phyloP scores from a whole-genome alignment of 2,113 vertebrate genomes.

The Acrocephalus kingi region DNA sequence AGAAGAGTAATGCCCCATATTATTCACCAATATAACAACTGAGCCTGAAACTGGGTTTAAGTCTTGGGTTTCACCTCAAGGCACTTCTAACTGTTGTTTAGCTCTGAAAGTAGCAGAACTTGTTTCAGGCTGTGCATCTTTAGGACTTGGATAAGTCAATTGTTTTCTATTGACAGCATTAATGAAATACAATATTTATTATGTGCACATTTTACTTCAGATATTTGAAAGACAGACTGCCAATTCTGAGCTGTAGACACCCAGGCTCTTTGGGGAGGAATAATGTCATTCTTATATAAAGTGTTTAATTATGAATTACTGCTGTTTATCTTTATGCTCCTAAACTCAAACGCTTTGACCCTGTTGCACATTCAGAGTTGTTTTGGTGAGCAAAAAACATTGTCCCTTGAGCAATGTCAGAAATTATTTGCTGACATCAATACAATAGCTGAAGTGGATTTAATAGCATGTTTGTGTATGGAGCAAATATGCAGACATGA shows the following conservation, averaged over 20 bases:
- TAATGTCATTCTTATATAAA: conserved; percentile 54
- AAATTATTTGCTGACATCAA: neutral
- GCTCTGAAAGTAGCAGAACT: neutral
- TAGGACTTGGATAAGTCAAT: neutral
- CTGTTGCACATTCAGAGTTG: neutral
- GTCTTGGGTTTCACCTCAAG: neutral
- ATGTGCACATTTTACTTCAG: neutral
- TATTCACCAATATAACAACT: neutral
- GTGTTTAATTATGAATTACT: conserved; percentile 22
- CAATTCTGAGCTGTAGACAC: conserved; percentile 34
- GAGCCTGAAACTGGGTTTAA: neutral
- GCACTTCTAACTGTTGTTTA: neutral
- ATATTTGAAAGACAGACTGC: conserved; percentile 2
- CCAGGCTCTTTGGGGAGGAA: conserved; percentile 25
- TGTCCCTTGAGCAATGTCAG: conserved; percentile 2
- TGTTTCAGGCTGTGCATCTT: neutral
- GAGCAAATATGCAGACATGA: rapidly evolving
- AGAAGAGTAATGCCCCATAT: neutral
- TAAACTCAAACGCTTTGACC: neutral
- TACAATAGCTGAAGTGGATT: neutral
- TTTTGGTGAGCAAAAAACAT: neutral
- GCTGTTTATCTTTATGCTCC: conserved; percentile 31
- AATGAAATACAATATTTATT: neutral
- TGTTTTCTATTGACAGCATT: neutral
- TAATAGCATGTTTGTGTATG: neutral